Percentiles rank a stretch among this genome's conserved stretches.
Evolutionary conservation across 2,113 vertebrate genomes (phyloP).

Genomic region (Notarius lentiginosus): DNA sequence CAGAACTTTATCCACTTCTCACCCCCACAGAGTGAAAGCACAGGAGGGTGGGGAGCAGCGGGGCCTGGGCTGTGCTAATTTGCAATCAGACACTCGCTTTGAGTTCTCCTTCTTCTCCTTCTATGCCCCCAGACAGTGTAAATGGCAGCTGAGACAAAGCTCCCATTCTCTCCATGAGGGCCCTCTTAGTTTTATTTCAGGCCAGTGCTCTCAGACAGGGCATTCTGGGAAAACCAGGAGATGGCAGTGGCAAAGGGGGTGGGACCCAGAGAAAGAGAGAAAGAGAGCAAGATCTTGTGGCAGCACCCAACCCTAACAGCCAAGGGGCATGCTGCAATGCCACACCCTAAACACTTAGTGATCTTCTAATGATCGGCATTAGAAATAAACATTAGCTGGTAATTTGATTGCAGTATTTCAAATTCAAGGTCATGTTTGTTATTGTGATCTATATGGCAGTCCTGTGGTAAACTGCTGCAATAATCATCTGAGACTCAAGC

Average conservation of each 20-base stretch:
- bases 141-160: slow-evolving; percentile 75
- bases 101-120: slow-evolving; percentile 60
- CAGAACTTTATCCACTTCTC: slow-evolving; percentile 55
- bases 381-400: not conserved
- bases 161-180: slow-evolving; percentile 65
- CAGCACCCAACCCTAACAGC: slow-evolving; percentile 54
- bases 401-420: not conserved
- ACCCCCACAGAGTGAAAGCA: slow-evolving; percentile 36
- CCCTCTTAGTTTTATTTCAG: slow-evolving; percentile 73
- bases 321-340: slow-evolving; percentile 47
- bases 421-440: not conserved
- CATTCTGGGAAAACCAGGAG: slow-evolving; percentile 63
- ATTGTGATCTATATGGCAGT: not conserved
- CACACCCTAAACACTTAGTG: slow-evolving; percentile 48
- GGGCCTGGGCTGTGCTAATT: slow-evolving; percentile 62
- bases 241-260: slow-evolving; percentile 60
- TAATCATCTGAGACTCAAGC: not conserved
- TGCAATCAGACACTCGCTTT: slow-evolving; percentile 72
- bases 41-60: slow-evolving; percentile 39
- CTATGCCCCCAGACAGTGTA: slow-evolving; percentile 69
- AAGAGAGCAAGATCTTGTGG: slow-evolving; percentile 40
- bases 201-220: slow-evolving; percentile 69
- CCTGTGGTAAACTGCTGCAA: not conserved
- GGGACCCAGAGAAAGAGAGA: slow-evolving; percentile 51
- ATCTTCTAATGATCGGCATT: slow-evolving; percentile 21